Conservation (phyloP, 2,797 vertebrate genomes). For the Pipistrellus pipistrellus region DNA sequence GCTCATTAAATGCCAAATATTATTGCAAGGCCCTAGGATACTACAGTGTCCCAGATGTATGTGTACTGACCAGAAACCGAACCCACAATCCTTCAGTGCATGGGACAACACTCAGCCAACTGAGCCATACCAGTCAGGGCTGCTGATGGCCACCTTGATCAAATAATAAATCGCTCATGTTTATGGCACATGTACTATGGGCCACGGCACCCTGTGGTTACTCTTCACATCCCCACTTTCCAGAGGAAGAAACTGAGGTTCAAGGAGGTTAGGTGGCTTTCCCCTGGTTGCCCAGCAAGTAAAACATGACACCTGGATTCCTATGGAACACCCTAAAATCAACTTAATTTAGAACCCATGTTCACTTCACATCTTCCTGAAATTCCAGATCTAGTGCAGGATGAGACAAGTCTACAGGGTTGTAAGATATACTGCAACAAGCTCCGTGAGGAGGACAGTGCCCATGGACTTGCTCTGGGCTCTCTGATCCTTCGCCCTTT, state of each 20-base stretch:
- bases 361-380: background rate
- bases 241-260: background rate
- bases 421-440: background rate
- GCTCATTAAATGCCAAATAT: background rate
- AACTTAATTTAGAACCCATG: background rate
- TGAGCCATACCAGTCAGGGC: no score
- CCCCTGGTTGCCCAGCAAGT: background rate
- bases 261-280: background rate
- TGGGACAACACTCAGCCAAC: no score
- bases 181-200: accelerated
- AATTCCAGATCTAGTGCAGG: background rate
- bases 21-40: no score
- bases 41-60: accelerated
- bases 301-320: background rate
- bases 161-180: background rate
- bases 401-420: background rate
- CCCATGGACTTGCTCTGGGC: background rate
- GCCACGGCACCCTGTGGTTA: background rate
- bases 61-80: no score
- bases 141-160: accelerated
- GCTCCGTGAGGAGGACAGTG: background rate
- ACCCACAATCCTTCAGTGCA: no score
- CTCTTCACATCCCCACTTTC: background rate
- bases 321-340: accelerated
- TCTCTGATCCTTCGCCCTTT: background rate